Evolutionary conservation across 2,113 vertebrate species (phyloP), one percentile per base, ranked within the genome.

Genomic region (Synchiropus splendidus): DNA sequence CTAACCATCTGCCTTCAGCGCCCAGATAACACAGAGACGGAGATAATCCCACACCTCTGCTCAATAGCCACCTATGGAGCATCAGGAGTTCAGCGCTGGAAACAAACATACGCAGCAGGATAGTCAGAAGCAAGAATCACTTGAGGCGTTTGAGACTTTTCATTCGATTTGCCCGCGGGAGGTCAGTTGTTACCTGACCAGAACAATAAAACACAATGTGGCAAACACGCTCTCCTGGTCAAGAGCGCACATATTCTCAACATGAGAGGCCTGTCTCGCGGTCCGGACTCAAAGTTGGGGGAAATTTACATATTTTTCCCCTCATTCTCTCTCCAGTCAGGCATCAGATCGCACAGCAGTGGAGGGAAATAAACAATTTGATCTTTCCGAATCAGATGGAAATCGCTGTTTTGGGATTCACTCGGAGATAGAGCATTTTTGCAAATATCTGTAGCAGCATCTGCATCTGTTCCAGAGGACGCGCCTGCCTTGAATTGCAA

Each of bases 1-100:
- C 56, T 64, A 62, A 71, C 62, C 77, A 74, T 79, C 71, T 80
- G 78, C 68, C 64, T 31, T 53, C 58, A 55, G 57, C 56, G 58
- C 60, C 36, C 31, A 56, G 45, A 45, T 8, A 34, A 47, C 40
- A 43, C 45, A 39, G 12, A 36, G 31, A 59, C 50, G 53, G 55
- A 44, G 31, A 58, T 58, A 52, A 66, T 54, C 53, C 54, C 51
- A 49, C 41, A 39, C 21, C 48, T 58, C 49, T 45, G 53, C 51
- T 70, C 16, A 36, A 57, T 21, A 51, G 61, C 55, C 50, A 52
- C 47, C 45, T 38, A 1, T 16, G 18, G 14, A 45, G 40, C 43
- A 41, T 2, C 12, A 8, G 36, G 49, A 34, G 47, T 32, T 14
- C 32, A 6, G 8, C 21, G 18, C 13, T 21, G n/a, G 32, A 64